Evolutionary conservation across 2,888 invertebrate species (phyloP).

Genomic region (Anticlea derivata): DNA sequence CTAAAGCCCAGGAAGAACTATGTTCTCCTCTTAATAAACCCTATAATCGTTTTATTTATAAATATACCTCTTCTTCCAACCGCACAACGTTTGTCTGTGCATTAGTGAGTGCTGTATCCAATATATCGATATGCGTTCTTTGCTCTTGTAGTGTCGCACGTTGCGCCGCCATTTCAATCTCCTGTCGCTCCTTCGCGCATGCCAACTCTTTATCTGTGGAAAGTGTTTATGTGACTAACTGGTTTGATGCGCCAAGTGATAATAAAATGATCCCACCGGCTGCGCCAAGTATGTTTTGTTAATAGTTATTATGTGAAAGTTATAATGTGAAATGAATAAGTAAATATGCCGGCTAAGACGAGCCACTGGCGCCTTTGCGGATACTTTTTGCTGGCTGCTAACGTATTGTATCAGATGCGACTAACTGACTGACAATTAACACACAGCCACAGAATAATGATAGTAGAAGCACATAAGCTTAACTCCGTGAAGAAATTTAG

Average conservation of each 20-base stretch:
- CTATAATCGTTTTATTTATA: neutral
- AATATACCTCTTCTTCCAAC: conserved; percentile 91
- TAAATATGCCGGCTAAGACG: no score
- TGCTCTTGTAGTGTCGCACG: conserved; percentile 95
- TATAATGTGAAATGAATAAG: no score
- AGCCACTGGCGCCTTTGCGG: no score
- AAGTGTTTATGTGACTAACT: neutral
- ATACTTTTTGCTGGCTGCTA: no score
- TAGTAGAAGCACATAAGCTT: no score
- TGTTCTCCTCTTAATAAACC: no score
- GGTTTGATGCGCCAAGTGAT: neutral
- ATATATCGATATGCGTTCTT: conserved; percentile 95
- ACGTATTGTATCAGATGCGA: no score
- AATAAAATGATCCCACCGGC: neutral
- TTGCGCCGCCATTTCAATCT: conserved; percentile 95
- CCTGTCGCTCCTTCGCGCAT: conserved; percentile 95
- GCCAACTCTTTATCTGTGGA: conserved; percentile 93
- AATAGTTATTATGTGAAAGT: no score
- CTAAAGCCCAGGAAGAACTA: no score
- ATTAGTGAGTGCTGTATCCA: conserved; percentile 95
- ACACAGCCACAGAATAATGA: no score
- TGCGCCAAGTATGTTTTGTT: neutral
- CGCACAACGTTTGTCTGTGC: conserved; percentile 95
- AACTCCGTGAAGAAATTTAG: no score
- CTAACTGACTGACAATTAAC: no score